A percentile compares a stretch with the other conserved stretches of the same genome.
These are phyloP conservation scores for Brienomyrus brachyistius DNA, from an alignment of 2,113 vertebrate species.

Conservation along the genomic window DNA sequence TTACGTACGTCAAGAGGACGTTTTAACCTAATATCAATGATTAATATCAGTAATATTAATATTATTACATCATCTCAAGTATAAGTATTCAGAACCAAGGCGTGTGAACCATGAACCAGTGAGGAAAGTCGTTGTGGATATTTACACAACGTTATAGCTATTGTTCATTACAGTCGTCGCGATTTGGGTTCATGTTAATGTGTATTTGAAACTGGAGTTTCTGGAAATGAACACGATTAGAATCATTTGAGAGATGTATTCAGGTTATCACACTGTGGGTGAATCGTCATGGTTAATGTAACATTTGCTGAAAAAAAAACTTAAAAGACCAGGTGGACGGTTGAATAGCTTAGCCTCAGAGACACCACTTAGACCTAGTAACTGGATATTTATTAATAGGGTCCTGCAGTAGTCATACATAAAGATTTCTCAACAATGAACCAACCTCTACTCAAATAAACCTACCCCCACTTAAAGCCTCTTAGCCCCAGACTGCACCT, in stretches of 20 bases:
- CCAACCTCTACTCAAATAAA: not conserved
- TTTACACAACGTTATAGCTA: not conserved
- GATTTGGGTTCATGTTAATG: not conserved
- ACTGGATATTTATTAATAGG: not conserved
- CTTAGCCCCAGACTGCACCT: not conserved
- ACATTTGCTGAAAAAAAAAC: not conserved
- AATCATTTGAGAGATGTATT: not conserved
- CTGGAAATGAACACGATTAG: not conserved
- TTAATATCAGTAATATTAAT: not conserved
- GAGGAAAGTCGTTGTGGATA: not conserved
- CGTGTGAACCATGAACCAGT: not conserved
- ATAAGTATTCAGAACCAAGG: not conserved
- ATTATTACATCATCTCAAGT: not conserved
- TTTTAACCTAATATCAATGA: not conserved
- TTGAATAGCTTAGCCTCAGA: not conserved
- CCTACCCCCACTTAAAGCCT: not conserved
- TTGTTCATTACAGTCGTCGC: not conserved
- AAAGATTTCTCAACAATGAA: not conserved
- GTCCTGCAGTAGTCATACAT: not conserved
- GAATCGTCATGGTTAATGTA: not conserved
- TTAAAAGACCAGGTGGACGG: not conserved
- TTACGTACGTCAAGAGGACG: not conserved
- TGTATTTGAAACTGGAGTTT: not conserved
- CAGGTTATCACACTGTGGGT: not conserved
- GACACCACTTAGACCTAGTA: not conserved